Conservation (phyloP, 2,888 invertebrate genomes). For the Sphinx pinastri region DNA sequence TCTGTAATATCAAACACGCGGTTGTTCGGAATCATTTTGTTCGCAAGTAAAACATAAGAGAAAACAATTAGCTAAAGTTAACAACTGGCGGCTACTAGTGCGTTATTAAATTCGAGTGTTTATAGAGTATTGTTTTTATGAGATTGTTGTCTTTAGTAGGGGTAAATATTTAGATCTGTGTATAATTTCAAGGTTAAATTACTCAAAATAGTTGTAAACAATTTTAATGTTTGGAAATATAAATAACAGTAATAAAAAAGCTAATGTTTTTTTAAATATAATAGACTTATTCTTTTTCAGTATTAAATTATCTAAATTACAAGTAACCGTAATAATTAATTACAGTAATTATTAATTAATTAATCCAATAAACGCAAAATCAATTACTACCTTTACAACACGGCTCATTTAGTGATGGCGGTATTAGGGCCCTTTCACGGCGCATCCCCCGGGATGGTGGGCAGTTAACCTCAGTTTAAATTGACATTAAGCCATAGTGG, state of each 20-base stretch:
- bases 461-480: slow-evolving; percentile 67
- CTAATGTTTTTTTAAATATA: no score
- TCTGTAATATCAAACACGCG: slow-evolving; percentile 36
- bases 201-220: no score
- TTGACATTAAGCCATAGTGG: slow-evolving; percentile 56
- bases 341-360: no score
- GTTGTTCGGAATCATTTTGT: slow-evolving; percentile 50
- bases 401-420: neutral
- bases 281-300: no score
- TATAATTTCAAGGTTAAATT: no score
- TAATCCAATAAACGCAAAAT: no score
- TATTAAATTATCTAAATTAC: no score
- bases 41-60: slow-evolving; percentile 53
- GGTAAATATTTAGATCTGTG: neutral
- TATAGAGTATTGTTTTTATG: slow-evolving; percentile 40
- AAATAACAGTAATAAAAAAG: no score
- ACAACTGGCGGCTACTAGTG: slow-evolving; percentile 39
- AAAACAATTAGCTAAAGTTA: slow-evolving; percentile 54
- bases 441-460: slow-evolving; percentile 32
- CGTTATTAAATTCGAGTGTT: slow-evolving; percentile 43
- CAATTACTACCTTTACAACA: no score
- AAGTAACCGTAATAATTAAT: neutral
- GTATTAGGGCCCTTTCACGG: slow-evolving; percentile 5
- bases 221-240: no score
- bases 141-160: slow-evolving; percentile 35